phyloP scores from a whole-genome alignment of 2,888 invertebrate genomes.

The Agrochola litura region DNA sequence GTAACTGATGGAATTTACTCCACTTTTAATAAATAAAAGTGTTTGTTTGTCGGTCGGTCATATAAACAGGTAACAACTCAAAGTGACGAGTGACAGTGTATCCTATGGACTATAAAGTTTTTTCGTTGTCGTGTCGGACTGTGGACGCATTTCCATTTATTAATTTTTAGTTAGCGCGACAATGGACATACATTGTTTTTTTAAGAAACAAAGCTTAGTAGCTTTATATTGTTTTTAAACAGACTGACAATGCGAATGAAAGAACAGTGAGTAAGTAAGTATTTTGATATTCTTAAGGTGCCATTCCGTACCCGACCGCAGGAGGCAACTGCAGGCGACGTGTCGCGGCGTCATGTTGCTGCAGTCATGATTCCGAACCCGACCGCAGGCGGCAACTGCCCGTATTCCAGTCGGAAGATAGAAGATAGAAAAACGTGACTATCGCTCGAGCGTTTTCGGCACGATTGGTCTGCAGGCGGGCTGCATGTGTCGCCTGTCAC shows the following conservation, averaged over 20 bases:
- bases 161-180: neutral
- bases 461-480: no score
- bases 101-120: slow-evolving; percentile 1
- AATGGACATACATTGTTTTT: no score
- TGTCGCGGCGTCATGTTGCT: no score
- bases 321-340: no score
- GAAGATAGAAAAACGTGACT: no score
- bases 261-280: neutral
- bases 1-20: slow-evolving; percentile 20
- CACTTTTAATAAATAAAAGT: slow-evolving; percentile 20
- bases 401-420: no score
- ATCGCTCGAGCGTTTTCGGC: no score
- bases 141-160: slow-evolving; percentile 1
- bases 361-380: no score
- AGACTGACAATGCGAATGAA: slow-evolving; percentile 6
- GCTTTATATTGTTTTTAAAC: slow-evolving; percentile 2
- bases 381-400: no score
- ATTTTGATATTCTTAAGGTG: neutral
- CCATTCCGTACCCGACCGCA: no score
- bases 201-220: neutral
- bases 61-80: neutral
- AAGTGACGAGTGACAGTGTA: slow-evolving; percentile 2
- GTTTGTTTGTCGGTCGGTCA: slow-evolving; percentile 16
- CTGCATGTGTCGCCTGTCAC: no score
- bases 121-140: neutral